Evolutionary conservation across 2,888 invertebrate genomes (phyloP), one percentile per base, ranked within the genome.

Genomic region (Napeogenes sylphis): DNA sequence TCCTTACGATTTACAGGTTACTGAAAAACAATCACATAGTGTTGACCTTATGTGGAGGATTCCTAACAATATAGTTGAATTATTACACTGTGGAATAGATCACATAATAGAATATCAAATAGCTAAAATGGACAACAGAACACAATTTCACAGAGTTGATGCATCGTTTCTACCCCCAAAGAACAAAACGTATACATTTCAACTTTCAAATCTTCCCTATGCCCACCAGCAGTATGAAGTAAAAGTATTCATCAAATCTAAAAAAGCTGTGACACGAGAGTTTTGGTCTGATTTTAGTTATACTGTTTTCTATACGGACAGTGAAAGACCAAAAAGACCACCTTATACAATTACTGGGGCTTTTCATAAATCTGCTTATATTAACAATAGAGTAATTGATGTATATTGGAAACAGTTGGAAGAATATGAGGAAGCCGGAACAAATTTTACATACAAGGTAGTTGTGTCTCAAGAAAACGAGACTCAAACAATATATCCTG

Each of bases 331-430:
- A 2, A 91, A 89, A 21, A 85, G 91, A 45, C 92, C 96, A 45
- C 97, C 97, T 0, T 91, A 91, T 58, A 93, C 94, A 3, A 93
- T 93, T 68, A 87, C 93, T 14, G 96, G 97, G 51, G 94, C 95
- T 74, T 97, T 96, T 79, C 93, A 95, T 79, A 91, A 94, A 68
- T 83, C 86, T 84, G 81, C 80, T 59, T 91, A 81, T 73, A 85
- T 90, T 32, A 81, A 84, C 47, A 90, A 91, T 65, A 89, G 94
- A 68, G 91, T 93, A 60, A 87, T 96, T 53, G 93, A 93, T 78
- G 85, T 97, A 32, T 97, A 96, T 80, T 97, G 97, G 96, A 93
- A 95, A 76, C 92, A 94, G 68, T 91, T 97, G 58, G 92, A 93
- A 30, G 91, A 91, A 55, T 92, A 92, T 76, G 91, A 94, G 71